Evolutionary conservation across 2,113 vertebrate species (phyloP), one percentile per base, ranked within the genome.

Genomic region (Ardeotis arabs): DNA sequence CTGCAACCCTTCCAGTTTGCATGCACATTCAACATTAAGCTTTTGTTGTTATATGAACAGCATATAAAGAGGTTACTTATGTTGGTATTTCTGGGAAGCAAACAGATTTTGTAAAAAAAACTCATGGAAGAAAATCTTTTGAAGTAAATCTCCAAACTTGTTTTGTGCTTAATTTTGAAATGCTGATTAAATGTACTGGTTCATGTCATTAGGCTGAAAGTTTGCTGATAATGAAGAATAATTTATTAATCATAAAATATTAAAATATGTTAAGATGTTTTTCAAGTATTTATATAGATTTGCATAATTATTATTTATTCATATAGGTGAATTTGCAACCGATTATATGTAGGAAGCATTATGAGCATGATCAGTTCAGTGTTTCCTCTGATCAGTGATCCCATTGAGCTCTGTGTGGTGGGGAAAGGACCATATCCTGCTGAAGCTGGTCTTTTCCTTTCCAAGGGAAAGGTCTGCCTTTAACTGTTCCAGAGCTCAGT

Each of bases 171-270:
- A 89, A 28, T 84, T 91, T 79, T 93, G 27, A 92, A 95, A 91
- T 62, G 33, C 21, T 14, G 1, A 58, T 91, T 92, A 68, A 92
- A 68, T 62, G 33, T 84, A 53, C 52, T n/a, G 14, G 29, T 87
- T 93, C 19, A 19, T 76, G 50, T 58, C 12, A 59, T 82, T 93
- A 84, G 23, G 20, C 29, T 88, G 59, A 84, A 87, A 20, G 5
- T 87, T 94, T 94, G 64, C 18, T 91, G 35, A 64, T 66, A 95
- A 90, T 89, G 49, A 89, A 84, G 44, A 84, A 89, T 69, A 66
- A 84, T 76, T 53, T 79, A 83, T 91, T 92, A 95, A 91, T 73
- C 55, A 74, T 60, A 85, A 31, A 27, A 70, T 10, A 56, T 66
- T 84, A 62, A 92, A 89, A 78, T 47, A 70, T 35, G 16, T 79